Evolutionary conservation across 1,140 invertebrate species (phyloP).

Genomic region (Cydia fagiglandana): DNA sequence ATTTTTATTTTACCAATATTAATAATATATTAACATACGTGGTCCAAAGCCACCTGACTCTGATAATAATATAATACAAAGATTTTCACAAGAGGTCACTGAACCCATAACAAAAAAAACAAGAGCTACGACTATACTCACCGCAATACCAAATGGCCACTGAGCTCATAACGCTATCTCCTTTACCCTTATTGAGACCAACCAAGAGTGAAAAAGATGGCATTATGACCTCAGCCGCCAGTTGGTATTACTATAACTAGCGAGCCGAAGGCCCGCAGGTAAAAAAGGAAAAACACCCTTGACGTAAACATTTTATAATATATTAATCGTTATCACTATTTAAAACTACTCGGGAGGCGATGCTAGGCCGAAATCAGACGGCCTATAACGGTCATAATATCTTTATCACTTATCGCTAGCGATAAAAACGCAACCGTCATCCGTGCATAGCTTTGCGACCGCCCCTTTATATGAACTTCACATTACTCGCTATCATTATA

Average conservation of each 20-base stretch:
- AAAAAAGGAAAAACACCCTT: slow-evolving; percentile 60
- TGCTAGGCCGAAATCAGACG: slow-evolving; percentile 36
- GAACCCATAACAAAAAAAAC: slow-evolving; percentile 76
- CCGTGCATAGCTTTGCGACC: slow-evolving; percentile 9
- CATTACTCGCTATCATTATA: slow-evolving; percentile 52
- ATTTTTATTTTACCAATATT: slow-evolving; percentile 79
- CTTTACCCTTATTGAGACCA: too few species aligned
- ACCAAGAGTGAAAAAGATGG: too few species aligned
- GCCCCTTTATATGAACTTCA: slow-evolving; percentile 38
- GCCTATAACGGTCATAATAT: not conserved
- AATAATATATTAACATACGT: slow-evolving; percentile 79
- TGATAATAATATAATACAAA: slow-evolving; percentile 77
- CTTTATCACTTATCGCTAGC: slow-evolving; percentile 16
- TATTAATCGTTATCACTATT: slow-evolving; percentile 56
- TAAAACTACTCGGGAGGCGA: slow-evolving; percentile 56
- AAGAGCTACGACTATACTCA: slow-evolving; percentile 50
- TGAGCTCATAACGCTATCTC: too few species aligned
- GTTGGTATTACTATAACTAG: slow-evolving; percentile 31
- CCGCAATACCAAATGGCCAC: too few species aligned
- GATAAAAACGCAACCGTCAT: slow-evolving; percentile 21
- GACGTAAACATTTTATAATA: slow-evolving; percentile 65
- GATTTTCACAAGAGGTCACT: slow-evolving; percentile 70
- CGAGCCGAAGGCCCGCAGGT: slow-evolving; percentile 54
- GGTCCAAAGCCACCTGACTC: slow-evolving; percentile 70
- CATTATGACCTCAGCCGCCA: too few species aligned